Evolutionary conservation across 2,888 invertebrate species (phyloP), one percentile per base, ranked within the genome.

Genomic region (Rugalucina vietnamica): DNA sequence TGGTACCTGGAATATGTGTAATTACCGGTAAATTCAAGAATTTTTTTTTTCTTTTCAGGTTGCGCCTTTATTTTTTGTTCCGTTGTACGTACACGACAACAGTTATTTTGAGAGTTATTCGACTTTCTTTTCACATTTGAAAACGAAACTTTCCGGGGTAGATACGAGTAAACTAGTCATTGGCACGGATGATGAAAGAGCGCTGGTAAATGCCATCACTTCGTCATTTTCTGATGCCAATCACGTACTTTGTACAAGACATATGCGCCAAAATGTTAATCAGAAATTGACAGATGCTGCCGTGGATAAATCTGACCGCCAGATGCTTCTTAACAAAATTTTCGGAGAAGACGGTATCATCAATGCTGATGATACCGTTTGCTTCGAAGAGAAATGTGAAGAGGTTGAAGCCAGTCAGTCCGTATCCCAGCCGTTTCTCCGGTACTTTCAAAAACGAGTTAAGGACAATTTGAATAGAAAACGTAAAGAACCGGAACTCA

Each of bases 81-180:
- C 84, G 0, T 27, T 86, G 36, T 86, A 79, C 27, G 72, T 83
- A 18, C 83, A 87, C n/a, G 79, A 83, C 37, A 81, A 77, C 29
- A 87, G 78, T 76, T 82, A 87, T 36, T 87, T 79, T 70, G 82
- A 80, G 14, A 76, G 72, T 8, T 85, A 80, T 24, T 57, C 77
- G 24, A 34, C 65, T n/a, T 80, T 74, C 34, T 85, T 85, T 43
- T 54, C 77, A 32, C 82, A 86, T 43, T 60, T 82, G 0, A 79
- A 29, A 50, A 72, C 50, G 1, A 87, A 79, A 71, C 27, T 82
- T 3, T 8, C 37, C 14, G 49, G 50, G 0, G 49, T n/a, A 0
- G 54, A 54, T 54, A 54, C 54, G n/a, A 21, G 14, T 4, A 54
- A 54, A 50, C n/a, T 74, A 29, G 50, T 50, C 27, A n/a, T 74